These are phyloP conservation scores for Amphipoea lucens DNA, from an alignment of 2,888 invertebrate species.

Conservation along the genomic window DNA sequence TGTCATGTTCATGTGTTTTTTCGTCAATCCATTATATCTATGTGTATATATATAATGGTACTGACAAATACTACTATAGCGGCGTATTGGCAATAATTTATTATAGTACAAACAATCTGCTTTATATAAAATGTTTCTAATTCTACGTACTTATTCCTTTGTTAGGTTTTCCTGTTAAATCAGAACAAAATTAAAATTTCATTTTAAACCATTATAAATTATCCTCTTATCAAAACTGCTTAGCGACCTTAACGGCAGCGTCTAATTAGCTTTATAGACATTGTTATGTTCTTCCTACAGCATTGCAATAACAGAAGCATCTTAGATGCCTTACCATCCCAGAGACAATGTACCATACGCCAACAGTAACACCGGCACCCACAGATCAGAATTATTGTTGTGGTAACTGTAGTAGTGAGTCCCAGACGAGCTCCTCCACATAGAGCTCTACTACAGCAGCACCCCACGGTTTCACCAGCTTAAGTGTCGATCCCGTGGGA, in stretches of 20 bases:
- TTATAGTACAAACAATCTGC: neutral
- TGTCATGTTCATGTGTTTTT: too few relatives aligned
- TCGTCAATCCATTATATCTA: too few relatives aligned
- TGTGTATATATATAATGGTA: too few relatives aligned
- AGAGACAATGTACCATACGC: neutral
- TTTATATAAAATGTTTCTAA: slow-evolving; percentile 2
- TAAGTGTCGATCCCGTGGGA: too few relatives aligned
- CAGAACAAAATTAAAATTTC: neutral
- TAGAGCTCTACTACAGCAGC: neutral
- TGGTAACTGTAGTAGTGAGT: neutral
- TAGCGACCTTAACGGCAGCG: neutral
- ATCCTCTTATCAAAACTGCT: neutral
- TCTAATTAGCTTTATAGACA: neutral
- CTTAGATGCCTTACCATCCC: neutral
- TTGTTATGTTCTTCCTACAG: neutral
- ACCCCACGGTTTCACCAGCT: too few relatives aligned
- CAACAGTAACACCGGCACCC: neutral
- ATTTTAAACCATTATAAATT: neutral
- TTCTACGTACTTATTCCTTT: slow-evolving; percentile 1
- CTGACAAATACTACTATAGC: too few relatives aligned
- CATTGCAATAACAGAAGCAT: neutral
- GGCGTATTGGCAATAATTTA: neutral
- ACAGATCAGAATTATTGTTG: neutral
- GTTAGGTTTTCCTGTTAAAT: slow-evolving; percentile 36
- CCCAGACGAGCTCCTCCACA: neutral